Percentiles rank a stretch among this genome's conserved stretches.
Evolutionary conservation across 2,888 invertebrate genomes (phyloP).

Genomic region (Theretra japonica): DNA sequence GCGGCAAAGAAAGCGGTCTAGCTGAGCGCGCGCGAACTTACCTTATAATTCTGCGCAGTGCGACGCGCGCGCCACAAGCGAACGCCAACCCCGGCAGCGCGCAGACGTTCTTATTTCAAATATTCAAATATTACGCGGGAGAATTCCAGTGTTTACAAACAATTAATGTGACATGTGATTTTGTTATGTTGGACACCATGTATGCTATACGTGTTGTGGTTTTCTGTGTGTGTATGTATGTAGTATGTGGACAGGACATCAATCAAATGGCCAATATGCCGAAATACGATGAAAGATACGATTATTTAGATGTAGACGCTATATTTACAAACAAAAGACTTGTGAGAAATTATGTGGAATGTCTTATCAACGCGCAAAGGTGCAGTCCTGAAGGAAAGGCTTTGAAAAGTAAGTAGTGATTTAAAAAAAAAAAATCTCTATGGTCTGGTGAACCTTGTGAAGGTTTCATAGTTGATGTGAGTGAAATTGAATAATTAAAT

Average conservation of each 20-base stretch:
- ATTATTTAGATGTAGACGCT: constrained; percentile 88
- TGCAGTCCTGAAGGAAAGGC: constrained; percentile 90
- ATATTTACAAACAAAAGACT: constrained; percentile 88
- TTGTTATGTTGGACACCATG: constrained; percentile 38
- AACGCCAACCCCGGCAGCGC: constrained; percentile 56
- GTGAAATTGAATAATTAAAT: too few species aligned
- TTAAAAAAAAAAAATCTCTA: constrained; percentile 5
- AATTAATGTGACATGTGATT: constrained; percentile 33
- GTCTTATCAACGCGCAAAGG: constrained; percentile 87
- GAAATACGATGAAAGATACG: constrained; percentile 85
- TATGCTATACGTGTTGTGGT: constrained; percentile 67
- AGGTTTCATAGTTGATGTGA: too few species aligned
- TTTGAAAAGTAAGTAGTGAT: constrained; percentile 87
- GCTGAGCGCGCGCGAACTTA: constrained; percentile 38
- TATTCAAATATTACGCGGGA: constrained; percentile 41
- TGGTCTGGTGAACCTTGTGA: neutral
- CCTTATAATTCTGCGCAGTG: constrained; percentile 43
- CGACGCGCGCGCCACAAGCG: constrained; percentile 55
- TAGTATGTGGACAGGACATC: constrained; percentile 64
- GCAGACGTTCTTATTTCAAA: constrained; percentile 39
- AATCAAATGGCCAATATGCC: constrained; percentile 69
- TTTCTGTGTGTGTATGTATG: constrained; percentile 59
- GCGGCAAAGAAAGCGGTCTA: constrained; percentile 48
- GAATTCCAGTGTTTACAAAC: constrained; percentile 28
- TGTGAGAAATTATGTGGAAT: constrained; percentile 89